These are phyloP conservation scores for Archegozetes longisetosus DNA, from an alignment of 1,140 invertebrate species.

Conservation along the genomic window DNA sequence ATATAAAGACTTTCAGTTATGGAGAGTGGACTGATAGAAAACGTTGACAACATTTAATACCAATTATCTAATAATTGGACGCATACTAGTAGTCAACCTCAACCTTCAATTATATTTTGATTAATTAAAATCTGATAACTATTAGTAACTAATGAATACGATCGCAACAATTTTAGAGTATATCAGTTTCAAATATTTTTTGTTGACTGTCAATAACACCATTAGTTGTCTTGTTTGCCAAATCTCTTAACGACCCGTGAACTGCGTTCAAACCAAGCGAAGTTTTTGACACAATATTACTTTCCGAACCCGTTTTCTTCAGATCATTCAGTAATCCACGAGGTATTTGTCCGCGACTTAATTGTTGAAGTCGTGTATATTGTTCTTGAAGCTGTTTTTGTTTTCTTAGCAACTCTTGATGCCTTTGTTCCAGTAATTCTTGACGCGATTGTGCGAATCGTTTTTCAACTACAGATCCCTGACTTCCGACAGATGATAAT, in stretches of 20 bases:
- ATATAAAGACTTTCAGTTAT: too few species aligned
- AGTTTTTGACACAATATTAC: slow-evolving; percentile 68
- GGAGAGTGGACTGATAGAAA: too few species aligned
- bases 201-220: background rate
- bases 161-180: slow-evolving; percentile 10
- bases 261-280: slow-evolving; percentile 5
- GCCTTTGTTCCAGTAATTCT: slow-evolving; percentile 58
- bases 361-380: slow-evolving; percentile 63
- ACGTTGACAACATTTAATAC: too few species aligned
- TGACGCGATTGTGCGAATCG: slow-evolving; percentile 34
- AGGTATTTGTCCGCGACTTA: slow-evolving; percentile 56
- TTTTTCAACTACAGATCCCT: slow-evolving; percentile 13
- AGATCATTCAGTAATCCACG: slow-evolving; percentile 32
- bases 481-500: slow-evolving; percentile 10
- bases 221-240: background rate
- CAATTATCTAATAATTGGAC: too few species aligned
- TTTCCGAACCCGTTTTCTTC: slow-evolving; percentile 76
- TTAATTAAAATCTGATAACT: too few species aligned
- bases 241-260: slow-evolving; percentile 7
- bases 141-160: too few species aligned
- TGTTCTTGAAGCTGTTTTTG: slow-evolving; percentile 73
- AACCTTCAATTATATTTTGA: too few species aligned
- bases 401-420: slow-evolving; percentile 66
- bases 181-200: slow-evolving; percentile 12
- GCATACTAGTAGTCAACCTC: too few species aligned